Evolutionary conservation across 2,888 invertebrate genomes (phyloP).

Genomic region (Desoria tigrina): DNA sequence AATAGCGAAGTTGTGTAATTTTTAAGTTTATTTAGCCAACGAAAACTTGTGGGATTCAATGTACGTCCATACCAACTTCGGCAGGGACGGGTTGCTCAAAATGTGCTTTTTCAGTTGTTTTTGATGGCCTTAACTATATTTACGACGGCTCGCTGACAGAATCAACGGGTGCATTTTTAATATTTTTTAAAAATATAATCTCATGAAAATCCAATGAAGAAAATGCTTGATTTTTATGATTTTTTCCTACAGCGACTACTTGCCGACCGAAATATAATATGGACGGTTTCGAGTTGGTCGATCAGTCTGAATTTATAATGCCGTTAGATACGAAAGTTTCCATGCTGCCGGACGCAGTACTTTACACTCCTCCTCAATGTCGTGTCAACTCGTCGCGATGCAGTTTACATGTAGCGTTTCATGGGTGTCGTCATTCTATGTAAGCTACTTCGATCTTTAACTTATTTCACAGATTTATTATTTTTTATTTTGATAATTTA

Average conservation of each 20-base stretch:
- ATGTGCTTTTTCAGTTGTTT: slow-evolving; percentile 45
- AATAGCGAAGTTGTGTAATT: not conserved
- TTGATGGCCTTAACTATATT: slow-evolving; percentile 44
- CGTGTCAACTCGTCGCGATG: slow-evolving; percentile 33
- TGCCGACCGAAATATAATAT: slow-evolving; percentile 32
- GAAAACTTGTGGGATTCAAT: slow-evolving; percentile 43
- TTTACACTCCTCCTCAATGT: slow-evolving; percentile 40
- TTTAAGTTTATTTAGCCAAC: slow-evolving; percentile 31
- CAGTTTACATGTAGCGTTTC: slow-evolving; percentile 39
- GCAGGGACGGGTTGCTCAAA: slow-evolving; percentile 36
- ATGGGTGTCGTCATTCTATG: slow-evolving; percentile 46
- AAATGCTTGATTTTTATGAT: not conserved
- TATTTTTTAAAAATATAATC: not conserved
- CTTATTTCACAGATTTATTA: not conserved
- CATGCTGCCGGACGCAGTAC: slow-evolving; percentile 38
- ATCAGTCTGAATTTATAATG: slow-evolving; percentile 43
- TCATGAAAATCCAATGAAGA: not conserved
- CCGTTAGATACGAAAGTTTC: slow-evolving; percentile 31
- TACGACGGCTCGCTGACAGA: slow-evolving; percentile 32
- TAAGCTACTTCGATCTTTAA: slow-evolving; percentile 12
- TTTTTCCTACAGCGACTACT: slow-evolving; percentile 10
- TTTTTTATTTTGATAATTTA: not conserved
- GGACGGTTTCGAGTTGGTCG: slow-evolving; percentile 31
- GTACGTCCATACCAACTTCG: slow-evolving; percentile 5
- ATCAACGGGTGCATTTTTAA: slow-evolving; percentile 40